Percentiles rank a stretch among this genome's conserved stretches.
These are phyloP conservation scores for Coryphaenoides rupestris DNA, from an alignment of 2,113 vertebrate species.

Conservation along the genomic window DNA sequence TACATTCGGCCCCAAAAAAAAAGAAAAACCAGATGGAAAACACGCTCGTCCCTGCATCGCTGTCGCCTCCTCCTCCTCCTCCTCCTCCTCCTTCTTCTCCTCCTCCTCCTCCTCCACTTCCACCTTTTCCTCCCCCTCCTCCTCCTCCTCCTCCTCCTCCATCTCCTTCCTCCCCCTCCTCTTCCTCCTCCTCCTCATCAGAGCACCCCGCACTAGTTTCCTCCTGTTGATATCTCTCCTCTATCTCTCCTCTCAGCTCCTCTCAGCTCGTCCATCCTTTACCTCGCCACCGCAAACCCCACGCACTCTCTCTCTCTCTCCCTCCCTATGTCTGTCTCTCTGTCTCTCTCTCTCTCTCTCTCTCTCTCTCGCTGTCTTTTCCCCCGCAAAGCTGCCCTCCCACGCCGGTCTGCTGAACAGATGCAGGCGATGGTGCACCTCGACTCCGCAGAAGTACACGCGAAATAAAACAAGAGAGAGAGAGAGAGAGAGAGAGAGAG, in stretches of 20 bases:
- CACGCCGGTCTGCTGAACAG: constrained; percentile 44
- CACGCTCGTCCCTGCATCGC: constrained; percentile 50
- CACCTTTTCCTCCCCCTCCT: constrained; percentile 41
- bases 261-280: constrained; percentile 14
- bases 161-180: constrained; percentile 31
- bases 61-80: constrained; percentile 35
- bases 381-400: constrained; percentile 40
- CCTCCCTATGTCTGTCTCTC: not conserved
- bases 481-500: constrained; percentile 15
- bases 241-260: not conserved
- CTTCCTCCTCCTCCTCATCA: constrained; percentile 41
- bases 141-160: constrained; percentile 43
- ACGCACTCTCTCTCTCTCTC: not conserved
- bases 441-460: constrained; percentile 35
- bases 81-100: constrained; percentile 40
- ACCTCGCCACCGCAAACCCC: constrained; percentile 9
- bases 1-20: constrained; percentile 53
- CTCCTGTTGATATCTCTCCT: constrained; percentile 26
- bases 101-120: constrained; percentile 42
- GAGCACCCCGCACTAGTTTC: constrained; percentile 30
- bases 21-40: constrained; percentile 70
- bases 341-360: constrained; percentile 5
- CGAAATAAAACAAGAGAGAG: constrained; percentile 38
- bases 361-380: too few relatives aligned
- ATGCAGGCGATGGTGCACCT: constrained; percentile 36